phyloP scores from a whole-genome alignment of 2,888 invertebrate genomes.

The Hoplodrina ambigua region DNA sequence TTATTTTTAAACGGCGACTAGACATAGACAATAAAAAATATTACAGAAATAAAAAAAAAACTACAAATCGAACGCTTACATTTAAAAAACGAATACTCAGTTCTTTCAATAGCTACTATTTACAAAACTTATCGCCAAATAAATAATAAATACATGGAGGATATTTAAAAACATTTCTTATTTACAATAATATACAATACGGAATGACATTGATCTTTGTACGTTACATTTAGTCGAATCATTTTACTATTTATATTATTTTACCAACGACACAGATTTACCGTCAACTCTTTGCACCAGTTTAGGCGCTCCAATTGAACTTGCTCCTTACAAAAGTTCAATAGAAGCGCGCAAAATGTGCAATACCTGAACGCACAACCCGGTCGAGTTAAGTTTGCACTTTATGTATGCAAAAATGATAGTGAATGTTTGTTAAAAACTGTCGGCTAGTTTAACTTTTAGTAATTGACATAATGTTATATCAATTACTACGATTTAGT shows the following conservation, averaged over 20 bases:
- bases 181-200: conserved; percentile 86
- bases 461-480: no score
- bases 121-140: conserved; percentile 78
- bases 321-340: neutral
- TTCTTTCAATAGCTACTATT: conserved; percentile 79
- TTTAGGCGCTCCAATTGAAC: neutral
- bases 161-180: conserved; percentile 77
- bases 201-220: conserved; percentile 86
- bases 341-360: conserved; percentile 7
- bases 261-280: conserved; percentile 43
- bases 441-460: no score
- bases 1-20: conserved; percentile 47
- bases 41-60: conserved; percentile 21
- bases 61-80: conserved; percentile 36
- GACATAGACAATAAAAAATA: conserved; percentile 35
- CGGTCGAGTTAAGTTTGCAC: no score
- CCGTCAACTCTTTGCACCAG: conserved; percentile 12
- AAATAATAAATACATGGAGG: conserved; percentile 84
- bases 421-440: no score
- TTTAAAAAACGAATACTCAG: conserved; percentile 68
- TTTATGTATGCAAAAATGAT: no score
- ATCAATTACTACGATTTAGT: no score
- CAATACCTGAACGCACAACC: neutral
- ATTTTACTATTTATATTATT: conserved; percentile 50
- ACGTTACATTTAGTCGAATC: conserved; percentile 80